phyloP scores from a whole-genome alignment of 2,888 invertebrate genomes.

The Actias luna region DNA sequence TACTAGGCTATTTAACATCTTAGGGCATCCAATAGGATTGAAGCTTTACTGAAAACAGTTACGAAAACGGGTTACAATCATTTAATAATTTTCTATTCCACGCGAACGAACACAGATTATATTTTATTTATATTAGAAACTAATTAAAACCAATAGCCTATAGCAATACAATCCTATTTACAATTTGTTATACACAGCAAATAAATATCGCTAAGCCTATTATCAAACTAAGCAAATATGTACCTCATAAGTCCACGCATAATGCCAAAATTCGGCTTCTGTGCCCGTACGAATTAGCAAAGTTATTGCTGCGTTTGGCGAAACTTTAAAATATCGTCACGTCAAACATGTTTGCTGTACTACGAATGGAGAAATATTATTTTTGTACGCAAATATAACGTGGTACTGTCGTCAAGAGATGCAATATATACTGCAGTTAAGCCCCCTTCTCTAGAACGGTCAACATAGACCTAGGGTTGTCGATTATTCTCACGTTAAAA shows the following conservation, averaged over 20 bases:
- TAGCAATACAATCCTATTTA: slow-evolving; percentile 9
- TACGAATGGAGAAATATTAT: neutral
- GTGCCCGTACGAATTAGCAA: slow-evolving; percentile 5
- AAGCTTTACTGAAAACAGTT: no score
- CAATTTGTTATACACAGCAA: neutral
- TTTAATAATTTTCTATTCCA: neutral
- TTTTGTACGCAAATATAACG: slow-evolving; percentile 7
- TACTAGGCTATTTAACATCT: no score
- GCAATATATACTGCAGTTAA: slow-evolving; percentile 42
- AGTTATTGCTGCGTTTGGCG: neutral
- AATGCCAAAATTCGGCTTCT: slow-evolving; percentile 17
- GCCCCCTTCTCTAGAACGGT: slow-evolving; percentile 30
- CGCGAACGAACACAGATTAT: neutral
- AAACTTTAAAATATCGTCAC: neutral
- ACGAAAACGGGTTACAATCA: no score
- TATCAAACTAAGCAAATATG: slow-evolving; percentile 15
- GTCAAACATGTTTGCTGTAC: neutral
- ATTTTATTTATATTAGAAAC: neutral
- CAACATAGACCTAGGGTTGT: slow-evolving; percentile 28
- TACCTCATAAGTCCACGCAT: slow-evolving; percentile 11
- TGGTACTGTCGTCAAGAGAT: slow-evolving; percentile 21
- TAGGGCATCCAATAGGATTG: no score
- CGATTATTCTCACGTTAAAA: neutral
- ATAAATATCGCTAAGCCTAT: slow-evolving; percentile 4
- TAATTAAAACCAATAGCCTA: neutral